Evolutionary conservation across 2,797 vertebrate genomes (phyloP).

Genomic region (Pantherophis vulpinus): DNA sequence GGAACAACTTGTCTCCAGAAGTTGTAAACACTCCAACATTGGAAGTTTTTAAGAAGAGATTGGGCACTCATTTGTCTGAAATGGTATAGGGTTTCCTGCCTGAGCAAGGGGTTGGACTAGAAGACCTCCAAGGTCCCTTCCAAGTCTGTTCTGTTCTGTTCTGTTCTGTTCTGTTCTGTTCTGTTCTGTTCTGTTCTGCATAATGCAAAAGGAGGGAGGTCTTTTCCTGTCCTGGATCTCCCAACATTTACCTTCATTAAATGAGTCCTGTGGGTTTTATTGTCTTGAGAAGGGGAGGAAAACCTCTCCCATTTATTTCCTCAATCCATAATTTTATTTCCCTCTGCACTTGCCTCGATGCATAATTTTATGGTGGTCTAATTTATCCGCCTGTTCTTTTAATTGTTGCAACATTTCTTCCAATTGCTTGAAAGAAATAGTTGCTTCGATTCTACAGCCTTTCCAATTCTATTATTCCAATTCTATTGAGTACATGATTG

Average conservation of each 20-base stretch:
- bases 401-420: background rate
- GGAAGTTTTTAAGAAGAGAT: background rate
- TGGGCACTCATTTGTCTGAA: background rate
- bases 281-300: background rate
- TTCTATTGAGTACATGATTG: background rate
- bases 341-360: background rate
- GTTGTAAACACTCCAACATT: background rate
- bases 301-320: background rate
- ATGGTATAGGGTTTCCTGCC: background rate
- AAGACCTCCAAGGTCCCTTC: background rate
- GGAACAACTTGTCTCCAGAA: background rate
- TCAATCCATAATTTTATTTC: background rate
- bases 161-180: background rate
- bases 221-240: background rate
- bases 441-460: background rate
- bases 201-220: background rate
- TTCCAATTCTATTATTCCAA: background rate
- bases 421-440: background rate
- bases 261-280: background rate
- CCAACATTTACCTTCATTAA: background rate
- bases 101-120: background rate
- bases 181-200: background rate
- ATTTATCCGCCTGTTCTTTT: background rate
- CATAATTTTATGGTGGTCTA: background rate
- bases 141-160: background rate